Conservation (phyloP, 64 coral and sea anemone genomes). For the Montipora sp. region DNA sequence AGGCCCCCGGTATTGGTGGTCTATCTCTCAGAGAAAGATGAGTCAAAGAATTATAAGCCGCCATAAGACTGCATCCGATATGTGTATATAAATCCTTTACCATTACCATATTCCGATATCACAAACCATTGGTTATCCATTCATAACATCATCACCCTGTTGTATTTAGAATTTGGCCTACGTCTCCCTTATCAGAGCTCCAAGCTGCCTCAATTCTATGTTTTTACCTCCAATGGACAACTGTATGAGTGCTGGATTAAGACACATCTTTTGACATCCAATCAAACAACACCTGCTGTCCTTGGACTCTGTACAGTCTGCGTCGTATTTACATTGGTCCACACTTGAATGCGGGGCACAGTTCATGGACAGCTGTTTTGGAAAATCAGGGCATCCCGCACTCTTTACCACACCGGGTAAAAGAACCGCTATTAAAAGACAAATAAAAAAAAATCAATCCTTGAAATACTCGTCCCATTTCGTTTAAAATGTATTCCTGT, state of each 20-base stretch:
- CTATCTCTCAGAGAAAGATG: too few relatives aligned
- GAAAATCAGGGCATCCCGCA: not conserved
- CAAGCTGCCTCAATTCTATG: not conserved
- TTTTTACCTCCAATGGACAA: not conserved
- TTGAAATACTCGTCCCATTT: too few relatives aligned
- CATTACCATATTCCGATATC: too few relatives aligned
- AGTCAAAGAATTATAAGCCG: too few relatives aligned
- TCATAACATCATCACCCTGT: too few relatives aligned
- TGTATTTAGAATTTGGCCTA: too few relatives aligned
- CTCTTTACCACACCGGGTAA: not conserved
- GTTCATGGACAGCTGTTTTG: not conserved
- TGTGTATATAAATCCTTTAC: too few relatives aligned
- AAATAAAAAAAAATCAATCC: not conserved
- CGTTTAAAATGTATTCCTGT: too few relatives aligned
- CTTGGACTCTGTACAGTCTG: not conserved
- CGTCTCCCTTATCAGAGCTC: too few relatives aligned
- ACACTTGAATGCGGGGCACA: slow-evolving; percentile 9
- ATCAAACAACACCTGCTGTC: slow-evolving; percentile 70
- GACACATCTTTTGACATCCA: slow-evolving; percentile 79
- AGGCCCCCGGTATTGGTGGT: too few relatives aligned
- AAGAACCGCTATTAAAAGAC: not conserved
- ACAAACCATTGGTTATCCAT: too few relatives aligned
- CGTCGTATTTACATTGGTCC: slow-evolving; percentile 4
- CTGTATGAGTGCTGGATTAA: slow-evolving; percentile 50
- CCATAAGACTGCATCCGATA: too few relatives aligned